These are phyloP conservation scores for Hippocampus zosterae DNA, from an alignment of 2,113 vertebrate species.

Conservation along the genomic window DNA sequence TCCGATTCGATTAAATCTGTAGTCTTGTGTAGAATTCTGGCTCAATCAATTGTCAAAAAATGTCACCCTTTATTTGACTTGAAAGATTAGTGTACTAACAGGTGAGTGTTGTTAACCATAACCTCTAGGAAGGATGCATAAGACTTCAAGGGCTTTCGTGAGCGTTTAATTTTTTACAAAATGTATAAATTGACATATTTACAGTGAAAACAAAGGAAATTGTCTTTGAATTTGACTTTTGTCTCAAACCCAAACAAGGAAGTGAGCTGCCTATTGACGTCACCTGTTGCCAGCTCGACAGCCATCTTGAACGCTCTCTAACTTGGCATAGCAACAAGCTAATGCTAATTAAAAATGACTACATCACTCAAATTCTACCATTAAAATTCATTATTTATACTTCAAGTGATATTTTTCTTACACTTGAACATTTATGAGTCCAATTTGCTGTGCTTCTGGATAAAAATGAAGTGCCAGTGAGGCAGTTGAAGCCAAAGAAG, in stretches of 20 bases:
- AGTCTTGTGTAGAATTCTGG: not conserved
- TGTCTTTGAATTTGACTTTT: not conserved
- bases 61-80: not conserved
- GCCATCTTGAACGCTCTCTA: slow-evolving; percentile 71
- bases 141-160: not conserved
- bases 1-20: not conserved
- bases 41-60: no score
- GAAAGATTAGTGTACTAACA: no score
- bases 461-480: slow-evolving; percentile 14
- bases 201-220: not conserved
- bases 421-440: slow-evolving; percentile 28
- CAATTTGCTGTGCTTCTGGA: slow-evolving; percentile 29
- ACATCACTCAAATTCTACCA: not conserved
- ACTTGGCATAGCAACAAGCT: slow-evolving; percentile 29
- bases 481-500: slow-evolving; percentile 21
- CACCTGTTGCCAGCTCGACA: slow-evolving; percentile 43
- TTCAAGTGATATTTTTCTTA: not conserved
- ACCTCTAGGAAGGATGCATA: not conserved
- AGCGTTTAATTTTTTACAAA: not conserved
- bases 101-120: no score
- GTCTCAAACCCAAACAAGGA: slow-evolving; percentile 38
- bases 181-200: not conserved
- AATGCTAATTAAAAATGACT: slow-evolving; percentile 21
- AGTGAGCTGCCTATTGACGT: slow-evolving; percentile 41
- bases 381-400: not conserved